Evolutionary conservation across 2,113 vertebrate species (phyloP).

Genomic region (Antigone vipio): DNA sequence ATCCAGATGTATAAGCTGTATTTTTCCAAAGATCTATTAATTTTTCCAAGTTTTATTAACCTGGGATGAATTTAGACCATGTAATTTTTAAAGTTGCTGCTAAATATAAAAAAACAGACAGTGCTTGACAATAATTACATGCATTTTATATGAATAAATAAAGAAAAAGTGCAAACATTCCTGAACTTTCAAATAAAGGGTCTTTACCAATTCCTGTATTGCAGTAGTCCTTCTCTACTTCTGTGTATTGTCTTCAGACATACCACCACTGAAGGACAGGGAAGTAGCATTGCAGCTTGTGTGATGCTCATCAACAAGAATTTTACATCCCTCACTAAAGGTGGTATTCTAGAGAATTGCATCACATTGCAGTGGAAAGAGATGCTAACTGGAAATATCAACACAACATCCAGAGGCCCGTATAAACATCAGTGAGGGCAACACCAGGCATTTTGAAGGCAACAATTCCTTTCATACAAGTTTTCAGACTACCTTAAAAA

Average conservation of each 20-base stretch:
- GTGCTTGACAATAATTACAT: background rate
- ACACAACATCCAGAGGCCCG: background rate
- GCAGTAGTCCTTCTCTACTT: background rate
- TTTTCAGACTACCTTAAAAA: constrained; percentile 42
- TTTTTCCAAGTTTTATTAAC: background rate
- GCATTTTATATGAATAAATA: background rate
- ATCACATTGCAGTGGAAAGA: background rate
- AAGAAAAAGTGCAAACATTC: background rate
- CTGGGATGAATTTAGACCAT: background rate
- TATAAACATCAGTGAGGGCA: background rate
- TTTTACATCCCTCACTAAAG: background rate
- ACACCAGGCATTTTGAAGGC: background rate
- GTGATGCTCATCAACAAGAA: background rate
- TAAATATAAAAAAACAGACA: background rate
- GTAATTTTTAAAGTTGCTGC: background rate
- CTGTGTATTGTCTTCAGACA: background rate
- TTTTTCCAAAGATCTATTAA: background rate
- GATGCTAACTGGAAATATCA: background rate
- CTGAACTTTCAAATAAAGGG: background rate
- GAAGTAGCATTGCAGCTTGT: background rate
- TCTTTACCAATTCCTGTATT: background rate
- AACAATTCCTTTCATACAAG: background rate
- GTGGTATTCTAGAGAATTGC: background rate
- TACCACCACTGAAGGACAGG: background rate
- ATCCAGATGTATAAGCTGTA: background rate